Base-by-base conservation (phyloP, 2,113 vertebrate genomes). In the Solenodon paradoxus region DNA sequence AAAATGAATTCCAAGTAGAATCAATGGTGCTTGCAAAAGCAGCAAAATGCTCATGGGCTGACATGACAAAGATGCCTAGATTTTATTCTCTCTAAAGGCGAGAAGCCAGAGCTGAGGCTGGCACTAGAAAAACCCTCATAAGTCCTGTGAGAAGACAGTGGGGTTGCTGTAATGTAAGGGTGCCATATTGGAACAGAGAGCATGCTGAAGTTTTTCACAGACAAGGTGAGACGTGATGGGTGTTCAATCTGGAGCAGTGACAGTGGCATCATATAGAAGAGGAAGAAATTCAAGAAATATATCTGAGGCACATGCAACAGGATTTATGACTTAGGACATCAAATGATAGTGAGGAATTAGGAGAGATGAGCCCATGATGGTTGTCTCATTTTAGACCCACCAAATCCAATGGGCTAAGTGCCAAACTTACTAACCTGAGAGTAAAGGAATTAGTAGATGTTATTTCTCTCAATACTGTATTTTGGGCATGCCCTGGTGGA, bases 271-370 rank as follows among this genome's bases (percentile, higher is more conserved):
- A 45, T 38, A 72, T 55, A 74, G 35, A 72, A 61, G 28, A 7
- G 45, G 5, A 8, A 9, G 32, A 63, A 32, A 32, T 12, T 6
- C 42, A 32, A 95, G 49, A 47, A 47, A 28, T 49, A 15, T 57
- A 26, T 80, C 74, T 64, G 53, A n/a, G 38, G 64, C 15, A 47
- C 26, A 24, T 0, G 0, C 24, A 61, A 0, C 8, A 1, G 30
- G 49, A 9, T 16, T 16, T 57, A 1, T 35, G 15, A 5, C 28
- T 24, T 26, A 32, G 87, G 53, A 30, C 0, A 0, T n/a, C n/a
- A n/a, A n/a, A n/a, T 2, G 32, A 15, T 57, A n/a, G 24, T 19
- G 26, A 83, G 63, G 38, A 20, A 26, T 88, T 22, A n/a, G 57
- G 13, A 32, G 78, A 88, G 35, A 45, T 12, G 32, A 15, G 32